Evolutionary conservation across 2,113 vertebrate species (phyloP).

Genomic region (Notarius quadriscutis): DNA sequence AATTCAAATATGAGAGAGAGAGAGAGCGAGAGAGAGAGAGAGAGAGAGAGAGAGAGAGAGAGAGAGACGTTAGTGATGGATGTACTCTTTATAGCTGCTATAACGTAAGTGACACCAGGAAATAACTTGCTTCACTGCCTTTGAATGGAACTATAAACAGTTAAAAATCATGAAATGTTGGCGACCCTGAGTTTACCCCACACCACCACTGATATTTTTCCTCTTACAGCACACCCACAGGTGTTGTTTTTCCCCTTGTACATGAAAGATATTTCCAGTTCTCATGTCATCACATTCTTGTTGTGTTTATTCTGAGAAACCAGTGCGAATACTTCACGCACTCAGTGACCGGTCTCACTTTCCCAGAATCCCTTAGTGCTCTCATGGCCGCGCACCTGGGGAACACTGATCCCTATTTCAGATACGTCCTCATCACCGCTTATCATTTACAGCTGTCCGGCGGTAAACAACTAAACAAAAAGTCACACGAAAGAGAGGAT

Average conservation of each 20-base stretch:
- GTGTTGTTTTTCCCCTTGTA: not conserved
- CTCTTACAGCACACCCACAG: not conserved
- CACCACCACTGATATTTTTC: not conserved
- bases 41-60: not conserved
- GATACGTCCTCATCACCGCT: conserved; percentile 74
- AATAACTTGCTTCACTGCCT: not conserved
- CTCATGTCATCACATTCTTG: not conserved
- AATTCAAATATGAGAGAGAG: not conserved
- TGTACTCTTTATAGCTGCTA: not conserved
- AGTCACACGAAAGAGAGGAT: conserved; percentile 66
- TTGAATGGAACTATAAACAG: not conserved
- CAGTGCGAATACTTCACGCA: not conserved
- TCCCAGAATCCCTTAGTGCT: conserved; percentile 47
- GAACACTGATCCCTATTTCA: conserved; percentile 79
- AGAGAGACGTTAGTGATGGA: not conserved
- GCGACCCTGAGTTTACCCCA: not conserved
- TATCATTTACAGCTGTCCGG: conserved; percentile 79
- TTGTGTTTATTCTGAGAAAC: not conserved
- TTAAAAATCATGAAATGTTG: not conserved
- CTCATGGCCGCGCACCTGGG: conserved; percentile 71
- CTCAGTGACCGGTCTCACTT: not conserved
- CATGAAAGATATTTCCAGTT: not conserved
- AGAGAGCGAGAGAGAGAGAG: not conserved
- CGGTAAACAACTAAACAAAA: conserved; percentile 75
- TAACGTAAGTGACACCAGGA: not conserved